These are phyloP conservation scores for Cyprichromis sp. DNA, from an alignment of 2,113 vertebrate species.

Conservation along the genomic window DNA sequence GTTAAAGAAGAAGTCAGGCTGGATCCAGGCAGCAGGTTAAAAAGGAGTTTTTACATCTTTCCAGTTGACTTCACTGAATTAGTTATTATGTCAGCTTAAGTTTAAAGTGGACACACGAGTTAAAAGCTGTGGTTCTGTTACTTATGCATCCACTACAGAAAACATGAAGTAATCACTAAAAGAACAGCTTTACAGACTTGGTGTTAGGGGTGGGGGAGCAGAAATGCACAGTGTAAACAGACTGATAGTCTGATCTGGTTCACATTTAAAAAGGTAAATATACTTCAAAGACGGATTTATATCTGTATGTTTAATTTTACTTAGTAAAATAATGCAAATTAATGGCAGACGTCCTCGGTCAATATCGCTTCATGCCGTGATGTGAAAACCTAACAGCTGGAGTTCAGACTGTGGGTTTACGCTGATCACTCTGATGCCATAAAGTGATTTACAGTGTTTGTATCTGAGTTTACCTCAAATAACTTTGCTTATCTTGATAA, in stretches of 20 bases:
- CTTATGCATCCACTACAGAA: not conserved
- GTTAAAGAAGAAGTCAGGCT: not conserved
- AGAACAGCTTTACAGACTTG: not conserved
- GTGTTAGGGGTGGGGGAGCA: not conserved
- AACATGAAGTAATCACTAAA: not conserved
- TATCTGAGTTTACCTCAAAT: not conserved
- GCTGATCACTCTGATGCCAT: not conserved
- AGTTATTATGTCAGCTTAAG: not conserved
- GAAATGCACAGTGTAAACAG: not conserved
- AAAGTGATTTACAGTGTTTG: not conserved
- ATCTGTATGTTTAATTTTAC: fast-evolving
- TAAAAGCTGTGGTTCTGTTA: not conserved
- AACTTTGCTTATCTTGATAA: not conserved
- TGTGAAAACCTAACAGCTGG: not conserved
- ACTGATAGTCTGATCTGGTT: fast-evolving
- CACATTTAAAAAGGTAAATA: not conserved
- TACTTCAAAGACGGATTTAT: not conserved
- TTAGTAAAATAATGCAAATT: not conserved
- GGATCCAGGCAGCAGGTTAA: not conserved
- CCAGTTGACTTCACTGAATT: not conserved
- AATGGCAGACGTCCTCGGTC: not conserved
- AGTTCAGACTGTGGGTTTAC: not conserved
- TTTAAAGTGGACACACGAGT: not conserved
- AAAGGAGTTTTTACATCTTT: not conserved
- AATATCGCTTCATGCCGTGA: fast-evolving